Base-by-base conservation (phyloP, 2,888 invertebrate genomes). In the Mylabris sibirica region DNA sequence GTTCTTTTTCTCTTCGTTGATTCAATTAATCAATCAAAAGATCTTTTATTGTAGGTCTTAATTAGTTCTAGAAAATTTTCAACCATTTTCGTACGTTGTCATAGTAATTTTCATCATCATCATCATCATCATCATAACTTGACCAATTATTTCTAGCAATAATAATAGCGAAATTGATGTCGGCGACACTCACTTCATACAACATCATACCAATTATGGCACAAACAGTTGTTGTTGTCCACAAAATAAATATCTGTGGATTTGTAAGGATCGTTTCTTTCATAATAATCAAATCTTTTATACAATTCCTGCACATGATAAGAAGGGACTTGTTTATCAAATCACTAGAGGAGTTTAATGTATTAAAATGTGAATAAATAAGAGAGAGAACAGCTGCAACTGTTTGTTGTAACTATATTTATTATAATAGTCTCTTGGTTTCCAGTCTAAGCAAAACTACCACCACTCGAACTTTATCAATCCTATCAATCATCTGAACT, bases 401-500 rank as follows among this genome's bases (percentile, higher is more conserved):
- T 49, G 49, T 49, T 49, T 34, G 34, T 60, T 60, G 38, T 60
- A 30, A n/a, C 60, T 60, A 34, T 60, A 30, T 26, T 60, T 60
- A 60, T 60, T 60, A 60, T 60, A 60, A 60, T 60, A 60, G 34
- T 60, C 30, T 63, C 64, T 44, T 66, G 66, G 59, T 69, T 66
- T 49, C 20, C 49, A 49, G 49, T 20, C 49, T 49, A 49, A 69
- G 69, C 66, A 69, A 69, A 69, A 69, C 69, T 66, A 66, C 69
- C 69, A 66, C 69, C 64, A 69, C 66, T 69, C 69, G 61, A 69
- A 69, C 71, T 68, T 73, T 74, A 74, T 74, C 74, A 72, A 67
- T 74, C 70, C 74, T 68, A 74, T 74, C 74, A 74, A 74, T 74
- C 74, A 74, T 74, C 69, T 63, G 49, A 67, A 69, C 72, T 74